A percentile compares a stretch with the other conserved stretches of the same genome.
Evolutionary conservation across 1,140 invertebrate genomes (phyloP).

Genomic region (Diprion similis): DNA sequence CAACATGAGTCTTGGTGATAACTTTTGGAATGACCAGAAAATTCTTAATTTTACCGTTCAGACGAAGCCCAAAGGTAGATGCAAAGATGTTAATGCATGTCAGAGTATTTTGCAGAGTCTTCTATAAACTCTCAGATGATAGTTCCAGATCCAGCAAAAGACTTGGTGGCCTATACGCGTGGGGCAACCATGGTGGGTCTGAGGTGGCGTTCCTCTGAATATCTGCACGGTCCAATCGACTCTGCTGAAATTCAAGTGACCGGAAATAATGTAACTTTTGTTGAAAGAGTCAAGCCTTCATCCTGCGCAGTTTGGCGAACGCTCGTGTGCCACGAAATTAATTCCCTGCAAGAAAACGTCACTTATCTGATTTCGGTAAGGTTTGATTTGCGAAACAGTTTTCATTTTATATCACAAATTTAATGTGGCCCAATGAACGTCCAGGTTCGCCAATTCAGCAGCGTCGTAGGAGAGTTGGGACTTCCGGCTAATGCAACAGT

Average conservation of each 20-base stretch:
- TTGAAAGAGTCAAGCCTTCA: not conserved
- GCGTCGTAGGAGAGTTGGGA: constrained; percentile 10
- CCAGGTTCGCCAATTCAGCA: constrained; percentile 12
- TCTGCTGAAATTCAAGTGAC: not conserved
- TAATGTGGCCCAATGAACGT: not conserved
- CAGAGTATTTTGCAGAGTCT: too few relatives aligned
- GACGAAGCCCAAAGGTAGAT: constrained; percentile 13
- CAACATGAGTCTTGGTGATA: not conserved
- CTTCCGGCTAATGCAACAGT: constrained; percentile 1
- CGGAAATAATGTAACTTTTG: not conserved
- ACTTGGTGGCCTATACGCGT: constrained; percentile 8
- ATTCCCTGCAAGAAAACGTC: not conserved
- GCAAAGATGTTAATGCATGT: not conserved
- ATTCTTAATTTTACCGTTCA: not conserved
- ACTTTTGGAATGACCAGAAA: not conserved
- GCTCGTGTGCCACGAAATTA: constrained; percentile 8
- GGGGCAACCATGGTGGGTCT: not conserved
- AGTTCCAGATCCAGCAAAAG: constrained; percentile 16
- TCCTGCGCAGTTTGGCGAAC: constrained; percentile 2
- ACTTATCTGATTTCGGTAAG: constrained; percentile 8
- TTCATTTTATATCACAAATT: not conserved
- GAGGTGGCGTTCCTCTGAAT: constrained; percentile 2
- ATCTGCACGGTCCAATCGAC: constrained; percentile 16
- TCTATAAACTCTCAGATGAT: not conserved
- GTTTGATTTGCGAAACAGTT: not conserved